Base-by-base conservation (phyloP, 2,113 vertebrate genomes). In the Chaetura pelagica region DNA sequence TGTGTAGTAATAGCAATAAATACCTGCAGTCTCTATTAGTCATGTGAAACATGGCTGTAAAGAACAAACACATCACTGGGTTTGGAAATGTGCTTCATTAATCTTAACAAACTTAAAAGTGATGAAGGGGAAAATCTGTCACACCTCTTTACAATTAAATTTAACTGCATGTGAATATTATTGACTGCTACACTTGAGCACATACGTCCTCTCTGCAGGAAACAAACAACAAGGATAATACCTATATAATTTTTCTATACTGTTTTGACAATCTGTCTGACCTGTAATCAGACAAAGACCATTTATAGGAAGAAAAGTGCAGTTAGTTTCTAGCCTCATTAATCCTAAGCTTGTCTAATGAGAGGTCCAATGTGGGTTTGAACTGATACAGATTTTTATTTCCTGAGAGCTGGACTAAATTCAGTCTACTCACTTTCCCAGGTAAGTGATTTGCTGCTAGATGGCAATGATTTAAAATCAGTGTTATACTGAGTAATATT, bases 51-150 rank as follows among this genome's bases (percentile, higher is more conserved):
- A 4, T 22, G 30, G 34, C 57, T 58, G 30, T 35, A 81, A 82
- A 69, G 71, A 71, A n/a, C 58, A 93, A 89, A 83, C 51, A 85
- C 34, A 54, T 81, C 52, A 52, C 63, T 51, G 78, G 46, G 11
- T 75, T 75, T 66, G 57, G 66, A 93, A 91, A 74, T 63, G 52
- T n/a, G 19, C 61, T 86, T 78, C 22, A 32, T 75, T 86, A 82
- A 57, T 94, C 76, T 89, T 74, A 71, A 80, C 51, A 69, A 87
- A 67, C 18, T 64, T 68, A 35, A 58, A 89, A 51, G 40, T 58
- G 72, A 75, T 66, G 66, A 94, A 81, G 75, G 72, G 57, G 82
- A 75, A 88, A 79, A 85, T 61, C 55, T 86, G 87, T 94, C 62
- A 62, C n/a, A 54, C n/a, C 57, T 94, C 62, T 74, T 62, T 48